These are phyloP conservation scores for Dexiosoma caninum DNA, from an alignment of 2,888 invertebrate genomes.

Conservation along the genomic window DNA sequence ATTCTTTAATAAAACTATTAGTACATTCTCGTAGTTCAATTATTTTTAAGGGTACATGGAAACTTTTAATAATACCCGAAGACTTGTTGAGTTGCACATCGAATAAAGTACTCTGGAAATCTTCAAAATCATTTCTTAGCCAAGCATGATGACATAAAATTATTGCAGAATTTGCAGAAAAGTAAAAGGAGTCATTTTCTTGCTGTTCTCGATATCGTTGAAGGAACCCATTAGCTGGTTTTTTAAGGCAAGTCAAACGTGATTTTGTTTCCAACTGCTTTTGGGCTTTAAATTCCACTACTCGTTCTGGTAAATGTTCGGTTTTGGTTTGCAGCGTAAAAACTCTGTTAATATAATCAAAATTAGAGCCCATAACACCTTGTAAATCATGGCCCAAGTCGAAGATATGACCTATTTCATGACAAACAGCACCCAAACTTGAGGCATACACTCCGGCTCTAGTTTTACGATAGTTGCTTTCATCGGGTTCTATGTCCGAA, in stretches of 20 bases:
- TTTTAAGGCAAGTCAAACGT: conserved; percentile 73
- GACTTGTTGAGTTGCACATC: neutral
- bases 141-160: conserved; percentile 75
- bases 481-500: conserved; percentile 87
- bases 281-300: conserved; percentile 63
- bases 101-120: conserved; percentile 15
- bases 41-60: conserved; percentile 65
- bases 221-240: conserved; percentile 67
- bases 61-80: neutral
- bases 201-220: conserved; percentile 76
- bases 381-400: conserved; percentile 93
- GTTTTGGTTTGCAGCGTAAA: conserved; percentile 82
- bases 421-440: conserved; percentile 92
- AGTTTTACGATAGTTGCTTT: conserved; percentile 93
- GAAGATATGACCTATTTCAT: conserved; percentile 93
- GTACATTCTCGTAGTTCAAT: conserved; percentile 73
- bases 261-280: conserved; percentile 45
- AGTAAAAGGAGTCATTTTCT: conserved; percentile 74
- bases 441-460: conserved; percentile 93
- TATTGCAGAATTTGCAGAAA: conserved; percentile 74
- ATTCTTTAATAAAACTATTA: conserved; percentile 73
- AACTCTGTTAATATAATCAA: conserved; percentile 88
- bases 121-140: conserved; percentile 65
- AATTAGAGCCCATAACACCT: conserved; percentile 96
- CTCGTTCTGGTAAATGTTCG: conserved; percentile 74